phyloP scores from a whole-genome alignment of 2,113 vertebrate genomes.

The Myodes glareolus region DNA sequence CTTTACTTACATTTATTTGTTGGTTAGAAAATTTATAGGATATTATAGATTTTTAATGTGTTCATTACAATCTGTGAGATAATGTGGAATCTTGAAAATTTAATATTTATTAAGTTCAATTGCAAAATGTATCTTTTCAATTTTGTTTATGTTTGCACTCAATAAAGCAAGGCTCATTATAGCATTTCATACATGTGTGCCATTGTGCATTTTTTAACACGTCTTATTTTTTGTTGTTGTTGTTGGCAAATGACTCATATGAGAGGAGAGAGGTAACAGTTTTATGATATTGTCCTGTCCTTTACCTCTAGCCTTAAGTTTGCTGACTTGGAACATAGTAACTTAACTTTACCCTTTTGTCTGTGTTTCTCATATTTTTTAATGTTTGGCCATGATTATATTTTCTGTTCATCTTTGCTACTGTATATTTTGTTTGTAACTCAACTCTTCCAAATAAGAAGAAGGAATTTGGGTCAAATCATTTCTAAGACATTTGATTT shows the following conservation, averaged over 20 bases:
- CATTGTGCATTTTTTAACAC: background rate
- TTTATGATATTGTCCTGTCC: background rate
- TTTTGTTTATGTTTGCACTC: background rate
- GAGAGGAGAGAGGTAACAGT: background rate
- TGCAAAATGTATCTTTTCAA: background rate
- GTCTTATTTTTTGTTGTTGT: background rate
- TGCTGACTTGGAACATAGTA: background rate
- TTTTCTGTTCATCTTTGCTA: background rate
- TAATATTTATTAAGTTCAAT: background rate
- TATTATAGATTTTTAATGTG: conserved; percentile 3
- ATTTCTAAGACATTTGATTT: background rate
- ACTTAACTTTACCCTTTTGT: background rate
- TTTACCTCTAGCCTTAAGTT: background rate
- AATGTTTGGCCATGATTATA: background rate
- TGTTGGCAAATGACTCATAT: background rate
- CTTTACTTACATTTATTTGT: background rate
- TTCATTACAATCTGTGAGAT: background rate
- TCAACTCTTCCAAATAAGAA: background rate
- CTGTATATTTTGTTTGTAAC: background rate
- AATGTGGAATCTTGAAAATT: background rate
- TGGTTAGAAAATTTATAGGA: background rate
- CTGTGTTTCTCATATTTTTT: background rate
- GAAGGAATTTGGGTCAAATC: background rate
- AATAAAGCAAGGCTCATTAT: background rate
- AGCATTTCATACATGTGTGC: rapidly evolving